Conservation (phyloP, 1,140 invertebrate genomes). For the Ganaspis sp. region DNA sequence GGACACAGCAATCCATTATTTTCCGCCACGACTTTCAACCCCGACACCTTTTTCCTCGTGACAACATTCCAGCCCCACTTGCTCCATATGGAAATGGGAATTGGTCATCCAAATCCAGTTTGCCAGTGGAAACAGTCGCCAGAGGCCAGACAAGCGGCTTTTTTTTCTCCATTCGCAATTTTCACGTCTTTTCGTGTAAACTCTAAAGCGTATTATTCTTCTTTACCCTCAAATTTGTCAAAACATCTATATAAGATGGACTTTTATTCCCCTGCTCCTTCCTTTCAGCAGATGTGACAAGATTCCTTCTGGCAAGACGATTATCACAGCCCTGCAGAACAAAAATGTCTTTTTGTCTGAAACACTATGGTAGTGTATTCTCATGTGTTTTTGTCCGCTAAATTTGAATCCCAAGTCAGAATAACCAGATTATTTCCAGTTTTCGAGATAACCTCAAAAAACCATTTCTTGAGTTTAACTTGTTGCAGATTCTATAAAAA, state of each 20-base stretch:
- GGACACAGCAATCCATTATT: conserved; percentile 44
- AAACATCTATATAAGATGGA: conserved; percentile 42
- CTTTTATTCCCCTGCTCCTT: conserved; percentile 27
- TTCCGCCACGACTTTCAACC: conserved; percentile 37
- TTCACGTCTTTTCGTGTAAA: conserved; percentile 57
- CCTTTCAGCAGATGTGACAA: neutral
- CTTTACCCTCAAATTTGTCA: conserved; percentile 44
- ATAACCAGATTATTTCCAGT: too few species aligned
- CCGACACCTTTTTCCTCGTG: conserved; percentile 26
- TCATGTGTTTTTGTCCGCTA: too few species aligned
- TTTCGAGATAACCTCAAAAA: too few species aligned
- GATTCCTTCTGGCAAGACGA: neutral
- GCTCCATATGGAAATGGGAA: conserved; percentile 69
- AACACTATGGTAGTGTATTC: too few species aligned
- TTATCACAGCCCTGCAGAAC: too few species aligned
- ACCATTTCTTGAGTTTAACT: too few species aligned
- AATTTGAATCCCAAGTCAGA: too few species aligned
- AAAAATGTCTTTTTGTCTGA: too few species aligned
- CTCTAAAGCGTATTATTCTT: conserved; percentile 72
- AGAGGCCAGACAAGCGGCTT: conserved; percentile 64
- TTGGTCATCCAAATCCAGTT: conserved; percentile 73
- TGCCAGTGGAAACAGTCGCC: conserved; percentile 69
- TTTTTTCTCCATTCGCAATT: conserved; percentile 19
- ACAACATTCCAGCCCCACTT: conserved; percentile 34
- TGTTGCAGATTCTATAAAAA: too few species aligned